Evolutionary conservation across 2,888 invertebrate genomes (phyloP), one percentile per base, ranked within the genome.

Genomic region (Clusia tigrina): DNA sequence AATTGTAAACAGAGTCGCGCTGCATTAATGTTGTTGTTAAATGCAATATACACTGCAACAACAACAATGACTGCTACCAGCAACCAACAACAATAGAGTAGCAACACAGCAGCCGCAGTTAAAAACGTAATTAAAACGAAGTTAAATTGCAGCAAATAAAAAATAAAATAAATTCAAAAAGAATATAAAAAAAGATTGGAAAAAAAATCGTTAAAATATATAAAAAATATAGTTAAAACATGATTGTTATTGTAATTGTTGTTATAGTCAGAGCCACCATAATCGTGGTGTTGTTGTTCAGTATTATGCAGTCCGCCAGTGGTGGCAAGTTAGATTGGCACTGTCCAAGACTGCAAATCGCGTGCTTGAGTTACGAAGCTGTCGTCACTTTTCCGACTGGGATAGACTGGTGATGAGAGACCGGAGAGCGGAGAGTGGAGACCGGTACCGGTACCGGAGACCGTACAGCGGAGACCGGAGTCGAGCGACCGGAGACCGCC

Each of bases 191-290:
- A n/a, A n/a, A n/a, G n/a, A n/a, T 9, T 32, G 32, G 6, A 32
- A 9, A 32, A 9, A 12, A 12, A 32, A 9, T 32, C 32, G 32
- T 32, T 32, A 12, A 32, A 32, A 12, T 12, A 32, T 12, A 32
- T 12, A 6, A 6, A 32, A 9, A 32, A 32, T 9, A 6, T 9
- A 6, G 12, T 32, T 9, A 6, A 32, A 32, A 32, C 12, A 32
- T 32, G 32, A 62, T 64, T 67, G 54, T 61, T 68, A 46, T 57
- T 67, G 58, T 54, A 65, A 56, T 67, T 71, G 54, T 68, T 68
- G 60, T 60, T 68, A 51, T 52, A 63, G 48, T 58, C 64, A 48
- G 6, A 32, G 32, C 32, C 12, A 12, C 32, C 32, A 9, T 32
- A 32, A 3, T 32, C 6, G 32, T 32, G 32, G 6, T 32, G 32